Evolutionary conservation across 2,113 vertebrate species (phyloP).

Genomic region (Columbina picui): DNA sequence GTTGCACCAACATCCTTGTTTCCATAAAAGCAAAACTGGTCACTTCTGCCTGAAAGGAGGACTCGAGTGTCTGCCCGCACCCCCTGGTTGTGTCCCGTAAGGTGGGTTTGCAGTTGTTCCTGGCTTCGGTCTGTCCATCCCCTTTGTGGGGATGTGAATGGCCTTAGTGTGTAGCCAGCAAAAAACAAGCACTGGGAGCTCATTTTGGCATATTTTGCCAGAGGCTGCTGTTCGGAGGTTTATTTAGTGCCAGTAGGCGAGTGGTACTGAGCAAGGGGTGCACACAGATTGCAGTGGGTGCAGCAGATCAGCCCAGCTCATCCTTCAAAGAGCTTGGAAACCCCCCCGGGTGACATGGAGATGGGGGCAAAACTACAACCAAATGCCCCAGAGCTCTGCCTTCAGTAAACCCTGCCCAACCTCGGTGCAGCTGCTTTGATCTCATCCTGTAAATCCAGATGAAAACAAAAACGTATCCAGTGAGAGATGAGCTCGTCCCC

Average conservation of each 20-base stretch:
- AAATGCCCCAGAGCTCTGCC: neutral
- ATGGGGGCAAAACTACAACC: neutral
- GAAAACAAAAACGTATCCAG: slow-evolving; percentile 27
- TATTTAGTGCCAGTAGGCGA: neutral
- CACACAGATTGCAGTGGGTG: neutral
- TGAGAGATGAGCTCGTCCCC: neutral
- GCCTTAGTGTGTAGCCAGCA: neutral
- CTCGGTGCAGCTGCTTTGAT: slow-evolving; percentile 36
- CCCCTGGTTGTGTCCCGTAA: neutral
- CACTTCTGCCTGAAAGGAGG: neutral
- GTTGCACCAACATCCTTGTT: neutral
- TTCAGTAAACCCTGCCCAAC: neutral
- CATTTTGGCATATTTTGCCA: rapidly evolving
- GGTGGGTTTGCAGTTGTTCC: neutral
- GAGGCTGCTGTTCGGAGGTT: neutral
- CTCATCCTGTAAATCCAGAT: neutral
- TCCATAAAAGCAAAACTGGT: neutral
- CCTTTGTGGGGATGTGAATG: rapidly evolving
- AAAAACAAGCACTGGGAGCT: neutral
- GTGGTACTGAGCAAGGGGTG: neutral
- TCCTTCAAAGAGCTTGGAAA: neutral
- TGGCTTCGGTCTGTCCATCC: neutral
- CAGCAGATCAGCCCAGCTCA: neutral
- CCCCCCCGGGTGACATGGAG: rapidly evolving
- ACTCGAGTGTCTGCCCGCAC: neutral